These are phyloP conservation scores for Gouania willdenowi DNA, from an alignment of 2,797 vertebrate genomes.

Conservation along the genomic window DNA sequence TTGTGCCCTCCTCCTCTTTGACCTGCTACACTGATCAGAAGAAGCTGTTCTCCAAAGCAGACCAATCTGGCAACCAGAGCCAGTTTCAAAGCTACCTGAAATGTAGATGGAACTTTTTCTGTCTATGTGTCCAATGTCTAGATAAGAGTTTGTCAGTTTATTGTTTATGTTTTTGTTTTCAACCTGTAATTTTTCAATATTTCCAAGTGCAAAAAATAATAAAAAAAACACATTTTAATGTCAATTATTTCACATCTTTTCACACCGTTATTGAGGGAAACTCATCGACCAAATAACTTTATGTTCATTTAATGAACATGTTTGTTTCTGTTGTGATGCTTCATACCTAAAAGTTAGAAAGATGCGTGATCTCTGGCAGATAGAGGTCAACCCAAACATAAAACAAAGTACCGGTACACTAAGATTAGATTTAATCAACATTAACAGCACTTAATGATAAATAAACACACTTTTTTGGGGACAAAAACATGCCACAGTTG, in stretches of 20 bases:
- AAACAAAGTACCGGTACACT: no score
- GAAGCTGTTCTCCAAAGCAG: slow-evolving; percentile 71
- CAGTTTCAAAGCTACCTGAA: slow-evolving; percentile 92
- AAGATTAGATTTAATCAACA: slow-evolving; percentile 18
- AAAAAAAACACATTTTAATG: slow-evolving; percentile 55
- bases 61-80: slow-evolving; percentile 77
- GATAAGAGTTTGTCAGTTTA: slow-evolving; percentile 84
- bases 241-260: slow-evolving; percentile 56
- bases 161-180: slow-evolving; percentile 67
- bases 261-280: slow-evolving; percentile 60
- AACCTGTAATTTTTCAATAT: slow-evolving; percentile 69
- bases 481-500: slow-evolving; percentile 14
- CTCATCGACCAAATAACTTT: no score
- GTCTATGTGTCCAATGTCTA: slow-evolving; percentile 83
- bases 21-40: slow-evolving; percentile 80
- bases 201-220: slow-evolving; percentile 73
- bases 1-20: slow-evolving; percentile 69
- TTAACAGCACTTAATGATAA: slow-evolving; percentile 12
- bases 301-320: no score
- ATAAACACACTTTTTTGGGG: no score
- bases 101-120: slow-evolving; percentile 78
- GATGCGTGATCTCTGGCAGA: no score
- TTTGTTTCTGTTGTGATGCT: no score
- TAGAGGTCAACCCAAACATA: no score
- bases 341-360: no score